These are phyloP conservation scores for Hirundo rustica DNA, from an alignment of 2,797 vertebrate genomes.

Conservation along the genomic window DNA sequence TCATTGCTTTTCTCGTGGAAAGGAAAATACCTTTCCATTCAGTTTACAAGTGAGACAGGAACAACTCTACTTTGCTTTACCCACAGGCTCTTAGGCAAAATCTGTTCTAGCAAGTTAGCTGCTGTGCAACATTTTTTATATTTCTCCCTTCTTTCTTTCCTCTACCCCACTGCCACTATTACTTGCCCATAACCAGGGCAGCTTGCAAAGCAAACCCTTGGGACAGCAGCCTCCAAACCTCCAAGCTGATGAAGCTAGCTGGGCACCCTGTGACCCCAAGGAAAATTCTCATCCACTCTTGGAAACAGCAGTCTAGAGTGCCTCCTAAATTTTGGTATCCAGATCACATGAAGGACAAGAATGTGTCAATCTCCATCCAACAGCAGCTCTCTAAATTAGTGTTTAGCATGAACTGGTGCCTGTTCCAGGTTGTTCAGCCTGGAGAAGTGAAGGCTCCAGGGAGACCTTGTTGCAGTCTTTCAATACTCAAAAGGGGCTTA, in stretches of 20 bases:
- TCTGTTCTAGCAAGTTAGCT: not conserved
- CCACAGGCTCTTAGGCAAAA: not conserved
- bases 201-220: not conserved
- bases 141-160: not conserved
- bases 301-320: not conserved
- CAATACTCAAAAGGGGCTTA: fast-evolving
- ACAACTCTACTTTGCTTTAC: not conserved
- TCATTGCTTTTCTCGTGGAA: not conserved
- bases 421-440: not conserved
- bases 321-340: not conserved
- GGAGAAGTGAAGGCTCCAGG: not conserved
- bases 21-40: not conserved
- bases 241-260: not conserved
- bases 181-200: not conserved
- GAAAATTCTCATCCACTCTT: not conserved
- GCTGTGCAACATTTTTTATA: not conserved
- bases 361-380: not conserved
- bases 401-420: not conserved
- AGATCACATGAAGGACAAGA: not conserved
- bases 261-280: not conserved
- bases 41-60: not conserved
- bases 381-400: not conserved
- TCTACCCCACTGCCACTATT: not conserved
- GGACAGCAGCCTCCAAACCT: not conserved
- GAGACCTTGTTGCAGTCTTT: not conserved